These are phyloP conservation scores for Eunapius fragilis DNA, from an alignment of 37 sponge, comb jelly and placozoan genomes.

Conservation along the genomic window DNA sequence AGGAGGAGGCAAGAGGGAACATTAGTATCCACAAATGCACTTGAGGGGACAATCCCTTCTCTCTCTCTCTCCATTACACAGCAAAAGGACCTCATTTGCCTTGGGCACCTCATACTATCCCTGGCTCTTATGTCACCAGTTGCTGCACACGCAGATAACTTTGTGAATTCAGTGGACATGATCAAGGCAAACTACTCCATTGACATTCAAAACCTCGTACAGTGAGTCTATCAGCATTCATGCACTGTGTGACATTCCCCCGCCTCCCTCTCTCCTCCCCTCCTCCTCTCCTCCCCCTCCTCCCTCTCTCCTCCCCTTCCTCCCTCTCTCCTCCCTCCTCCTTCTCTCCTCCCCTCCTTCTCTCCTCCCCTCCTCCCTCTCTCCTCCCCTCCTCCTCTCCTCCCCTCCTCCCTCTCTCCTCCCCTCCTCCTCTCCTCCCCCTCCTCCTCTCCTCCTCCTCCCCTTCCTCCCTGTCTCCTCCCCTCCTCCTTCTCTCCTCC, in stretches of 20 bases:
- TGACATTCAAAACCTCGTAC: not conserved
- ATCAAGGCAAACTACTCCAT: not conserved
- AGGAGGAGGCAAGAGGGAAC: too few relatives aligned
- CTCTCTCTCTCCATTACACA: conserved; percentile 4
- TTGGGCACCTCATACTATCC: conserved; percentile 74
- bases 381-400: not conserved
- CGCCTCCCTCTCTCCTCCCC: not conserved
- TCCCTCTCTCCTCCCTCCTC: conserved; percentile 3
- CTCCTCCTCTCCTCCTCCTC: not conserved
- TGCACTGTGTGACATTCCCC: not conserved
- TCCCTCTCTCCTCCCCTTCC: not conserved
- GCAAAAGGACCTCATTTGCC: conserved; percentile 73
- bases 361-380: not conserved
- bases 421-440: conserved; percentile 1
- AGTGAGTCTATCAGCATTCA: not conserved
- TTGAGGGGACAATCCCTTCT: not conserved
- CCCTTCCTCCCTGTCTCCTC: not conserved
- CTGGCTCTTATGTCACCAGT: conserved; percentile 62
- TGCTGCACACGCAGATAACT: conserved; percentile 52
- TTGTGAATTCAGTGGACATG: conserved; percentile 31
- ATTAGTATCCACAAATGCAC: too few relatives aligned
- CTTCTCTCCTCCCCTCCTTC: conserved; percentile 1
- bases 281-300: not conserved
- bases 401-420: not conserved
- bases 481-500: not conserved